phyloP scores from a whole-genome alignment of 2,888 invertebrate genomes.

The Eupithecia vulgata region DNA sequence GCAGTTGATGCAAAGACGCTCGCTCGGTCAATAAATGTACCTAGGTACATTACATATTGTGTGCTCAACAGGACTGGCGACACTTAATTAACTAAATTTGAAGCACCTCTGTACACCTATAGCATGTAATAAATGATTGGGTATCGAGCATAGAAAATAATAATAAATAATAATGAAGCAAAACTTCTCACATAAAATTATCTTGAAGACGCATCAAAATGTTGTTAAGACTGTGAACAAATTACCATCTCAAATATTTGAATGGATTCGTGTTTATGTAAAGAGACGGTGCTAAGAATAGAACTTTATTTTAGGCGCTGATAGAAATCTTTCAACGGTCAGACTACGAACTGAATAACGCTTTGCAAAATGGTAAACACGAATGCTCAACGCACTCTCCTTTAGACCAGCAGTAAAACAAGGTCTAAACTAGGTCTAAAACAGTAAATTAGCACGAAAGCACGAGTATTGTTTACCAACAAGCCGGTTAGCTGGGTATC shows the following conservation, averaged over 20 bases:
- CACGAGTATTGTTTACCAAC: conserved; percentile 41
- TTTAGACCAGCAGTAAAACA: conserved; percentile 22
- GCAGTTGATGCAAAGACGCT: no score
- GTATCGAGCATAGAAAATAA: no score
- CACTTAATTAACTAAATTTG: no score
- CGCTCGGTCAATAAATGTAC: no score
- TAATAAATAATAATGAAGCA: no score
- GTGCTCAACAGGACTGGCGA: no score
- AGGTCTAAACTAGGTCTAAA: conserved; percentile 28
- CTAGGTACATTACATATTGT: no score
- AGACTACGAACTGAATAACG: not conserved
- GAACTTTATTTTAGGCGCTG: conserved; percentile 3
- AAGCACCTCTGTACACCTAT: no score
- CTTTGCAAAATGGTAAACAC: conserved; percentile 1
- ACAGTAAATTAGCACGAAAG: conserved; percentile 39
- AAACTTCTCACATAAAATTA: not conserved
- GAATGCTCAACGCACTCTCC: conserved; percentile 23
- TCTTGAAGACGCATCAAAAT: not conserved
- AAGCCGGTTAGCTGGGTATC: conserved; percentile 26
- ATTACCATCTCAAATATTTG: conserved; percentile 1
- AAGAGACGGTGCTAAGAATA: conserved; percentile 6
- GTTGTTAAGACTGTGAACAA: not conserved
- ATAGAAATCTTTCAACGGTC: not conserved
- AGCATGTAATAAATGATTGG: no score
- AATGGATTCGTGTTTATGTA: not conserved